phyloP scores from a whole-genome alignment of 2,113 vertebrate species.

The Pterophyllum scalare region DNA sequence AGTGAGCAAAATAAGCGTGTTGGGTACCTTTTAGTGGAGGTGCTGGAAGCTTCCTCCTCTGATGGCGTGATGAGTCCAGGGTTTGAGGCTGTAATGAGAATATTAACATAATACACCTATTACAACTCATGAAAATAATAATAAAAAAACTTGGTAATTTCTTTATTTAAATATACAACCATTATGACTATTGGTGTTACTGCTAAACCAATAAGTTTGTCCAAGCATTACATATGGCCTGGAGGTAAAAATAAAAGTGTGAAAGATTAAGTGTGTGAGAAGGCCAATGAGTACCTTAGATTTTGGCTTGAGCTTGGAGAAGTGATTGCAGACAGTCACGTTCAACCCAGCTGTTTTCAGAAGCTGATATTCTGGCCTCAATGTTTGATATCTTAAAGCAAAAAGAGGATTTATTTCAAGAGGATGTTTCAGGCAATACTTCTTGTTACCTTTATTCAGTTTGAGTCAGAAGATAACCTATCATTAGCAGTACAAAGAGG shows the following conservation, averaged over 20 bases:
- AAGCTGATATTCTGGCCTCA: constrained; percentile 94
- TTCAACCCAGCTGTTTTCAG: constrained; percentile 94
- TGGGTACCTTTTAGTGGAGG: constrained; percentile 88
- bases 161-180: not conserved
- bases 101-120: not conserved
- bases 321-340: constrained; percentile 87
- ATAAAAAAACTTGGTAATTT: not conserved
- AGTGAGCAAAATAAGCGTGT: not conserved
- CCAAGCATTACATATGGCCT: not conserved
- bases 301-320: constrained; percentile 82
- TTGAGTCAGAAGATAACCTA: not conserved
- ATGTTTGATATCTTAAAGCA: constrained; percentile 92
- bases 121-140: not conserved
- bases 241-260: not conserved
- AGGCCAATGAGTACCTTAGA: constrained; percentile 64
- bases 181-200: not conserved
- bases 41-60: constrained; percentile 94
- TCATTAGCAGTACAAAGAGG: not conserved
- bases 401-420: not conserved
- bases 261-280: not conserved
- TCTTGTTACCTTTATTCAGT: not conserved
- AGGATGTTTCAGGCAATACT: not conserved
- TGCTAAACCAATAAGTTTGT: not conserved
- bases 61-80: constrained; percentile 93
- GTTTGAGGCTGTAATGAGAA: constrained; percentile 87